Conservation (phyloP, 2,888 invertebrate species). For the Thalpophila matura region DNA sequence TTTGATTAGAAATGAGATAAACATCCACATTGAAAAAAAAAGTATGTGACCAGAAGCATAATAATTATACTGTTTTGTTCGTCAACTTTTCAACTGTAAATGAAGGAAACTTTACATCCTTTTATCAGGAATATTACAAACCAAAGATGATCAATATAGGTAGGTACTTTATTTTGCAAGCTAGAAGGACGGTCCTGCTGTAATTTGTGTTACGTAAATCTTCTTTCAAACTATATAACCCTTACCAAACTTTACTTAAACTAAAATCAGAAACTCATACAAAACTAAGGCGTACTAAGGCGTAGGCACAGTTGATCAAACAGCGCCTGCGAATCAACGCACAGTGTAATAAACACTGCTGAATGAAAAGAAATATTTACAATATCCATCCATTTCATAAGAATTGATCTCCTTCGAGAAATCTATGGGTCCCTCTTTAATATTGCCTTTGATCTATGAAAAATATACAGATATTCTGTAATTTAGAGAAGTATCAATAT, state of each 20-base stretch:
- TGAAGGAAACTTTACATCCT: too few species aligned
- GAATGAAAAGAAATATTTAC: slow-evolving; percentile 45
- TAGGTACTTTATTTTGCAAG: too few species aligned
- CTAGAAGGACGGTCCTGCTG: too few species aligned
- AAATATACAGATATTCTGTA: slow-evolving; percentile 50
- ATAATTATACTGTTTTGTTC: too few species aligned
- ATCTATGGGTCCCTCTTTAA: slow-evolving; percentile 41
- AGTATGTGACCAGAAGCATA: too few species aligned
- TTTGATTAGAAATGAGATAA: too few species aligned
- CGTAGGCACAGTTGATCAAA: slow-evolving; percentile 21
- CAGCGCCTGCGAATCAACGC: slow-evolving; percentile 32
- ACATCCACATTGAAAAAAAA: too few species aligned
- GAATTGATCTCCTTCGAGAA: slow-evolving; percentile 57
- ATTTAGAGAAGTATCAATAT: slow-evolving; percentile 49
- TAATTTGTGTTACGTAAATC: background rate
- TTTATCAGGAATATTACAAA: too few species aligned
- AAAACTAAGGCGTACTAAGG: slow-evolving; percentile 5
- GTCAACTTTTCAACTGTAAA: too few species aligned
- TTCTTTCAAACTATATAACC: background rate
- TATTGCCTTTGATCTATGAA: slow-evolving; percentile 54
- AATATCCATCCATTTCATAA: slow-evolving; percentile 39
- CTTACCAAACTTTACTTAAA: background rate
- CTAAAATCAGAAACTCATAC: background rate
- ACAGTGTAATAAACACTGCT: slow-evolving; percentile 25
- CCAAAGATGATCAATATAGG: too few species aligned